Conservation (phyloP, 1,140 invertebrate species). For the Drosophila tropicalis region DNA sequence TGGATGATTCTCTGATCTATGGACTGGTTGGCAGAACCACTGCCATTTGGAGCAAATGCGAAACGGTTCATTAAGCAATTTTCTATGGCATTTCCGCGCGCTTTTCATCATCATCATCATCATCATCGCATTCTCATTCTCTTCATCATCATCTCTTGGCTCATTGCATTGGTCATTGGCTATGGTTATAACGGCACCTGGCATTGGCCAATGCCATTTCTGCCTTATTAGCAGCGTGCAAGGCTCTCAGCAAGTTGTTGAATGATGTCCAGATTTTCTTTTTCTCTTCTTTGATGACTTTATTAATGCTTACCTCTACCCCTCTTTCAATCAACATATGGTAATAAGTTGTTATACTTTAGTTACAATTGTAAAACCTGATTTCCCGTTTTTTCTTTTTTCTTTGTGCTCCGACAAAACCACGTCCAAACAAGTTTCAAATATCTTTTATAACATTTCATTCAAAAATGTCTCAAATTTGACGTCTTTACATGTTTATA, state of each 20-base stretch:
- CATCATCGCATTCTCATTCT: not conserved
- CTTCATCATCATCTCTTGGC: conserved; percentile 22
- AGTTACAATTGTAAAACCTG: not conserved
- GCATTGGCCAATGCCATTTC: conserved; percentile 42
- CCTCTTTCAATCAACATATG: not conserved
- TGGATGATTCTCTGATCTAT: conserved; percentile 33
- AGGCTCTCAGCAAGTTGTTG: conserved; percentile 1
- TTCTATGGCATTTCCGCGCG: conserved; percentile 69
- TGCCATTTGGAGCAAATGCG: conserved; percentile 69
- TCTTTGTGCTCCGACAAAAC: no score
- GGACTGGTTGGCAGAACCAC: conserved; percentile 47
- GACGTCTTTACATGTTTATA: not conserved
- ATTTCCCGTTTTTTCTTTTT: not conserved
- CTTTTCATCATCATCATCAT: conserved; percentile 53
- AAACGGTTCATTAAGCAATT: conserved; percentile 78
- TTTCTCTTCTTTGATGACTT: conserved; percentile 3
- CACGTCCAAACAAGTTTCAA: not conserved
- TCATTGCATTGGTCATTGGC: conserved; percentile 44
- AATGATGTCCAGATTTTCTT: not conserved
- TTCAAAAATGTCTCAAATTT: not conserved
- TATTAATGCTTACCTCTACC: not conserved
- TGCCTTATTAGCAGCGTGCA: conserved; percentile 46
- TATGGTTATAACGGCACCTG: conserved; percentile 64
- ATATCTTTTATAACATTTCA: no score
- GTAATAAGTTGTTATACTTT: conserved; percentile 4